phyloP scores from a whole-genome alignment of 2,113 vertebrate species.

The Petrocephalus microphthalmus region DNA sequence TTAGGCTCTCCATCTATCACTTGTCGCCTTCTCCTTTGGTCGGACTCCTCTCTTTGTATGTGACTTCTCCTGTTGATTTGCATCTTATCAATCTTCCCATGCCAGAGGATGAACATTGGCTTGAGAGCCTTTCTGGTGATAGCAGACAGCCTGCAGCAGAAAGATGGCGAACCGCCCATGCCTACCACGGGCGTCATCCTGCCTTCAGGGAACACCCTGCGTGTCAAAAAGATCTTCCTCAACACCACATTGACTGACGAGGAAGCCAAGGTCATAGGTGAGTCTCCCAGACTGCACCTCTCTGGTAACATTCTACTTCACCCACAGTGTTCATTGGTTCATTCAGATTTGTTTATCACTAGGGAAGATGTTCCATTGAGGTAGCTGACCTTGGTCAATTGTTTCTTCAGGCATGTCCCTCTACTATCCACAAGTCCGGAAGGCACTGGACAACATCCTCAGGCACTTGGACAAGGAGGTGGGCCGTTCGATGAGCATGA shows the following conservation, averaged over 20 bases:
- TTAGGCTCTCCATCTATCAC: neutral
- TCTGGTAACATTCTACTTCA: neutral
- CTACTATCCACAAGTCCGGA: slow-evolving; percentile 96
- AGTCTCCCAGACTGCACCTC: slow-evolving; percentile 23
- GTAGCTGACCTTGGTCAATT: neutral
- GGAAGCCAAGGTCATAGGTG: slow-evolving; percentile 97
- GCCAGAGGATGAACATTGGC: slow-evolving; percentile 96
- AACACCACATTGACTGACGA: slow-evolving; percentile 97
- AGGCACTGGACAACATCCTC: slow-evolving; percentile 92
- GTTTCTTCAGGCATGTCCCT: slow-evolving; percentile 83
- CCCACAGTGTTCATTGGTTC: neutral
- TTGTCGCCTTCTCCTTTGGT: neutral
- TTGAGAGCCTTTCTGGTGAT: slow-evolving; percentile 95
- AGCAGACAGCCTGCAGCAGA: slow-evolving; percentile 95
- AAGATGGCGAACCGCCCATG: slow-evolving; percentile 96
- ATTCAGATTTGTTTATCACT: neutral
- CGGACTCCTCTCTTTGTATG: neutral
- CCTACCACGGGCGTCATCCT: slow-evolving; percentile 93
- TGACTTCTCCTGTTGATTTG: no score
- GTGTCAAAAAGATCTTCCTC: slow-evolving; percentile 98
- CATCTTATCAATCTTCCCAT: slow-evolving; percentile 5
- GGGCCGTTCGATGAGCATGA: slow-evolving; percentile 97
- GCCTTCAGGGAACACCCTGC: slow-evolving; percentile 95
- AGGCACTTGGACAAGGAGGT: slow-evolving; percentile 97
- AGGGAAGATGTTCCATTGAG: neutral